Conservation (phyloP, 2,113 vertebrate genomes). For the Bubalus kerabau region DNA sequence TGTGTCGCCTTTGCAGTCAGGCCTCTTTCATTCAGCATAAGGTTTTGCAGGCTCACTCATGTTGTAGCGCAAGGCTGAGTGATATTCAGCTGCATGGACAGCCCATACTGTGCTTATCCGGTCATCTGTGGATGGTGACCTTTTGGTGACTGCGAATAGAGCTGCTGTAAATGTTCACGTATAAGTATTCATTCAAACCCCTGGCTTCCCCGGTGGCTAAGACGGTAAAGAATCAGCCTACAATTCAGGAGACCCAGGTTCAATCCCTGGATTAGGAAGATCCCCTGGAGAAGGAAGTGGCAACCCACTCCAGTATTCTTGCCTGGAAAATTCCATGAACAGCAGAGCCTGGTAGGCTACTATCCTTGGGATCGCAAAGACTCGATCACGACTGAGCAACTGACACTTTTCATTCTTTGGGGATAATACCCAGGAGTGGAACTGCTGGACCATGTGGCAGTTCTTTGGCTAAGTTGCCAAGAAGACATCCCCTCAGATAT, state of each 20-base stretch:
- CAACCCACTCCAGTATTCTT: neutral
- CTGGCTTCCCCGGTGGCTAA: neutral
- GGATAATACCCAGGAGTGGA: neutral
- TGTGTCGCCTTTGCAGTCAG: neutral
- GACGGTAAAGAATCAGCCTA: neutral
- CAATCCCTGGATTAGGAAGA: neutral
- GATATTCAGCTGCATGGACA: neutral
- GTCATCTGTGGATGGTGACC: neutral
- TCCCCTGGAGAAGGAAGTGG: neutral
- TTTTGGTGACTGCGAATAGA: neutral
- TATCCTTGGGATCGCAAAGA: neutral
- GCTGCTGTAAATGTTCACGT: fast-evolving
- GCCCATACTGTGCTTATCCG: fast-evolving
- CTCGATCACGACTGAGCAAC: neutral
- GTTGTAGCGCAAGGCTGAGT: neutral
- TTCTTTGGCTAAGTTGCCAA: neutral
- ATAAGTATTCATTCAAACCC: fast-evolving
- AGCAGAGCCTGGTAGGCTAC: neutral
- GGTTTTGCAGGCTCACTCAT: neutral
- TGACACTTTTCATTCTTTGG: neutral
- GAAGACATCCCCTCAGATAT: fast-evolving
- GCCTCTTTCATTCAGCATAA: neutral
- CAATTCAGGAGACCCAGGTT: neutral
- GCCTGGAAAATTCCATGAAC: neutral
- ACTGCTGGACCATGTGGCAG: fast-evolving